Percentiles rank a stretch among this genome's conserved stretches.
Evolutionary conservation across 1,140 invertebrate genomes (phyloP).

Genomic region (Bombus balteatus): DNA sequence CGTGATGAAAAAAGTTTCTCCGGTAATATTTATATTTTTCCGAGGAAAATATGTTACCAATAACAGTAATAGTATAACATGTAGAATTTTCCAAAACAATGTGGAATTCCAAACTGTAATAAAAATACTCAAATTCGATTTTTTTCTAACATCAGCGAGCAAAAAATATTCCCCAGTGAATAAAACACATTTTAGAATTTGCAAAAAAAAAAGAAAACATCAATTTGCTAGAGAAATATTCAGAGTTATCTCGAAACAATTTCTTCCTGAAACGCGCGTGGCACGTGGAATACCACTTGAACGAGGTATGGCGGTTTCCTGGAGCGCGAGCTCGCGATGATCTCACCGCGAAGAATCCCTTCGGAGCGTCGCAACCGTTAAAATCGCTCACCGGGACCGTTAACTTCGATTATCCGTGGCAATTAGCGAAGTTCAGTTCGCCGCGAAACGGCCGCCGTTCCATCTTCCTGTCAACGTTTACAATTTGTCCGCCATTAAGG

Average conservation of each 20-base stretch:
- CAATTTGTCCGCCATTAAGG: conserved; percentile 42
- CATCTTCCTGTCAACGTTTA: conserved; percentile 46
- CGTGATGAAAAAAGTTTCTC: background rate
- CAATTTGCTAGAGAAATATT: background rate
- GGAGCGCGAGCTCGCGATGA: conserved; percentile 23
- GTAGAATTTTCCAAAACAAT: background rate
- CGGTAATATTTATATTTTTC: background rate
- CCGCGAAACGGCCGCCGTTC: conserved; percentile 31
- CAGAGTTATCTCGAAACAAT: background rate
- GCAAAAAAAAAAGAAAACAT: background rate
- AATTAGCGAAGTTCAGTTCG: conserved; percentile 69
- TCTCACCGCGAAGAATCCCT: conserved; percentile 37
- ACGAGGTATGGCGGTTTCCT: conserved; percentile 61
- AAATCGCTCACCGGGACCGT: conserved; percentile 36
- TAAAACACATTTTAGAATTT: background rate
- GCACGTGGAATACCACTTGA: conserved; percentile 65
- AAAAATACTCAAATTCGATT: background rate
- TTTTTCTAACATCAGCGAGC: background rate
- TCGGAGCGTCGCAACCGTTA: conserved; percentile 25
- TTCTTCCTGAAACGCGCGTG: conserved; percentile 32
- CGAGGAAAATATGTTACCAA: background rate
- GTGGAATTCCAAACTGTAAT: background rate
- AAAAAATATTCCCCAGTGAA: too few species aligned
- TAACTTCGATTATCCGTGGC: conserved; percentile 49
- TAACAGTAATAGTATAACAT: background rate